These are phyloP conservation scores for Drosophila quinaria DNA, from an alignment of 2,888 invertebrate species.

Conservation along the genomic window DNA sequence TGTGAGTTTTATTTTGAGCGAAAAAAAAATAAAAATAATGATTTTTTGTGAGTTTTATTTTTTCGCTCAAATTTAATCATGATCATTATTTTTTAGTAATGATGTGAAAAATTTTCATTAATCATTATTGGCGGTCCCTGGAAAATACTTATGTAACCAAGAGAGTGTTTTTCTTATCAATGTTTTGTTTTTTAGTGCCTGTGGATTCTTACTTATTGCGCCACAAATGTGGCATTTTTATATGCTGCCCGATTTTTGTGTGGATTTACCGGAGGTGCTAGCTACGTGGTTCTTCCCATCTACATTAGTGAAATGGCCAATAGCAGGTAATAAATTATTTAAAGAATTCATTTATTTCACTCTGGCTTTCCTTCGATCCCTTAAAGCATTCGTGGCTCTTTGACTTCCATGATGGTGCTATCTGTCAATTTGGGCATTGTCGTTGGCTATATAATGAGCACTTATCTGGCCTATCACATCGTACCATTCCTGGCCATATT, in stretches of 20 bases:
- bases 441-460: slow-evolving; percentile 77
- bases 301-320: slow-evolving; percentile 84
- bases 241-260: slow-evolving; percentile 81
- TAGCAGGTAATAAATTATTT: slow-evolving; percentile 66
- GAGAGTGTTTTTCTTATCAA: background rate
- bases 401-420: slow-evolving; percentile 81
- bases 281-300: slow-evolving; percentile 80
- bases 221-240: slow-evolving; percentile 72
- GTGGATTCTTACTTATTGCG: slow-evolving; percentile 81
- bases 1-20: no score
- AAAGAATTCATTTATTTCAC: background rate
- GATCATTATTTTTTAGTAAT: no score
- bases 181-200: slow-evolving; percentile 61
- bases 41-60: no score
- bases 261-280: slow-evolving; percentile 83
- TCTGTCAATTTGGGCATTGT: slow-evolving; percentile 82
- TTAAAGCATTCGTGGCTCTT: slow-evolving; percentile 81
- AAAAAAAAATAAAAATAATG: no score
- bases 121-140: no score
- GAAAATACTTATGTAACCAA: background rate
- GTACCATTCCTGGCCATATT: slow-evolving; percentile 78
- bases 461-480: slow-evolving; percentile 76
- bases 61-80: no score
- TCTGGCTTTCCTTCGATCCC: no score
- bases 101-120: no score